Percentiles rank a stretch among this genome's conserved stretches.
phyloP scores from a whole-genome alignment of 2,113 vertebrate species.

The Herpetotheres cachinnans region DNA sequence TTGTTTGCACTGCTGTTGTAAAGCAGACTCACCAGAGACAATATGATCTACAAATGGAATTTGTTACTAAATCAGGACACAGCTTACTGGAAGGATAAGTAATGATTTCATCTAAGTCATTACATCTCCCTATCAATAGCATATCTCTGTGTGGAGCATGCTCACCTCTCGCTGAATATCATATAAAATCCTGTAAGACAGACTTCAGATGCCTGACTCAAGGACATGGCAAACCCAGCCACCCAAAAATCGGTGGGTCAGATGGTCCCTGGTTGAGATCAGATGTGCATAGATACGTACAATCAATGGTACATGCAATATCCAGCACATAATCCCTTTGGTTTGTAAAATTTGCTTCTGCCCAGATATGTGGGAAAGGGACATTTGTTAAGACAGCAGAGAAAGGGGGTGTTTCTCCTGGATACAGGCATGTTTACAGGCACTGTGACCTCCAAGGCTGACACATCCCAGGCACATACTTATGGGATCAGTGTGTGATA shows the following conservation, averaged over 20 bases:
- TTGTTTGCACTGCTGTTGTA: slow-evolving; percentile 16
- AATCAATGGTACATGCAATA: background rate
- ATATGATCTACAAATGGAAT: slow-evolving; percentile 3
- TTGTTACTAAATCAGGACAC: slow-evolving; percentile 28
- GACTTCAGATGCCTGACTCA: background rate
- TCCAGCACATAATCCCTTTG: background rate
- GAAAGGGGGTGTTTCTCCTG: background rate
- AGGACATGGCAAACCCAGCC: background rate
- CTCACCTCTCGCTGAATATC: background rate
- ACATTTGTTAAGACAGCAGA: background rate
- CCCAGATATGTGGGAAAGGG: background rate
- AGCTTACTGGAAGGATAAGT: slow-evolving; percentile 14
- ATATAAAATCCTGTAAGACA: background rate
- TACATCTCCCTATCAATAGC: slow-evolving; percentile 1
- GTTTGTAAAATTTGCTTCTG: background rate
- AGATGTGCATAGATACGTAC: background rate
- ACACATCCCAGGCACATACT: background rate
- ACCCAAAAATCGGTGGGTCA: background rate
- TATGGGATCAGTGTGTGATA: accelerated
- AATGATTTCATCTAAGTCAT: slow-evolving; percentile 25
- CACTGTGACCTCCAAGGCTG: accelerated
- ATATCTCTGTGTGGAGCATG: background rate
- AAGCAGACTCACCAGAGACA: slow-evolving; percentile 15
- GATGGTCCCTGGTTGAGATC: background rate
- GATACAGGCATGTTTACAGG: background rate